These are phyloP conservation scores for Pogonophryne albipinna DNA, from an alignment of 2,797 vertebrate genomes.

Conservation along the genomic window DNA sequence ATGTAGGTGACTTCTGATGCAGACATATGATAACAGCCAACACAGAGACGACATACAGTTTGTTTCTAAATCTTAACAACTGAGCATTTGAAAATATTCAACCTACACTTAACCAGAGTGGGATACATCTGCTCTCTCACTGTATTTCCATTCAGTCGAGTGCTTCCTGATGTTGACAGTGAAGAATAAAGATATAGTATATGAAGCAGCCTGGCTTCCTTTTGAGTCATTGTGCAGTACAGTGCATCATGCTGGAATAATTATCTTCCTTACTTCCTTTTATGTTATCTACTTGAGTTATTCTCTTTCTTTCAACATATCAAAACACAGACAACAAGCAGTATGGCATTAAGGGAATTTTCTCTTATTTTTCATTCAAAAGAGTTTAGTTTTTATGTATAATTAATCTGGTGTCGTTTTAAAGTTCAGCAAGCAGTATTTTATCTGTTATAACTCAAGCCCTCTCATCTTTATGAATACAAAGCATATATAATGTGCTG, in stretches of 20 bases:
- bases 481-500: constrained; percentile 86
- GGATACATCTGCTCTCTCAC: constrained; percentile 7
- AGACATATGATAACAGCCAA: background rate
- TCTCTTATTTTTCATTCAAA: constrained; percentile 71
- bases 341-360: constrained; percentile 48
- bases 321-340: constrained; percentile 61
- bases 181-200: constrained; percentile 19
- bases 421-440: constrained; percentile 78
- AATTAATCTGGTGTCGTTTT: constrained; percentile 82
- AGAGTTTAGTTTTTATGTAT: constrained; percentile 81
- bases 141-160: constrained; percentile 12
- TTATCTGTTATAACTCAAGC: constrained; percentile 84
- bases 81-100: constrained; percentile 14
- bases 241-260: constrained; percentile 54
- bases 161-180: constrained; percentile 7
- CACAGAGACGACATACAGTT: background rate
- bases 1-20: background rate
- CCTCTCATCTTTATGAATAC: constrained; percentile 86
- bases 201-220: constrained; percentile 18
- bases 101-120: constrained; percentile 7
- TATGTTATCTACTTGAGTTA: constrained; percentile 58
- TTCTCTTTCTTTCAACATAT: constrained; percentile 51
- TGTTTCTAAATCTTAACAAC: constrained; percentile 3
- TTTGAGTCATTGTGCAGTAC: constrained; percentile 41
- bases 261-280: constrained; percentile 56